phyloP scores from a whole-genome alignment of 2,797 vertebrate genomes.

The Enteromius unitaeniatus region DNA sequence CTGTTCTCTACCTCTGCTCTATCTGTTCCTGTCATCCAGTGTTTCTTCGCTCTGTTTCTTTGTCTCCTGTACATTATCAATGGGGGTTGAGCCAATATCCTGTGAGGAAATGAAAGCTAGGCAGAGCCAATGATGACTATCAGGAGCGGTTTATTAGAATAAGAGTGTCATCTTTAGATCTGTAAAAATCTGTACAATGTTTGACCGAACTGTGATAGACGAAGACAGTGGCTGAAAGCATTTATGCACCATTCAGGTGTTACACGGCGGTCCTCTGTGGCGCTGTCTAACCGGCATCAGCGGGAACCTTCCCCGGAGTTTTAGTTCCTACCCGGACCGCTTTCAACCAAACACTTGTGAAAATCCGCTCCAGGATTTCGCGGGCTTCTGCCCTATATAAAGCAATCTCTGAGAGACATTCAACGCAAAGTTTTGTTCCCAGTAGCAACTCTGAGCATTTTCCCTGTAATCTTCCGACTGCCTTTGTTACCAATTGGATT shows the following conservation, averaged over 20 bases:
- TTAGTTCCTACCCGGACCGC: no score
- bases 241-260: background rate
- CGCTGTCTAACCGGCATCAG: no score
- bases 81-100: slow-evolving; percentile 77
- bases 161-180: slow-evolving; percentile 21
- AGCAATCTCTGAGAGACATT: no score
- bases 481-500: no score
- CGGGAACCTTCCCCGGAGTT: no score
- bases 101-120: slow-evolving; percentile 77
- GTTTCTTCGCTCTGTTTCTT: slow-evolving; percentile 49
- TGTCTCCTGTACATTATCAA: slow-evolving; percentile 73
- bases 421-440: no score
- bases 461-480: no score
- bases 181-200: background rate
- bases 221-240: background rate
- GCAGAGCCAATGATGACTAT: slow-evolving; percentile 48
- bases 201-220: background rate
- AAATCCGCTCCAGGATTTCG: no score
- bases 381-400: no score
- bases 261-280: no score
- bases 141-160: slow-evolving; percentile 29
- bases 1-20: slow-evolving; percentile 61
- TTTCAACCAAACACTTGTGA: no score
- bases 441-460: no score
- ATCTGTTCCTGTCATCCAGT: slow-evolving; percentile 26